Conservation (phyloP, 2,888 invertebrate species). For the Spodoptera exigua region DNA sequence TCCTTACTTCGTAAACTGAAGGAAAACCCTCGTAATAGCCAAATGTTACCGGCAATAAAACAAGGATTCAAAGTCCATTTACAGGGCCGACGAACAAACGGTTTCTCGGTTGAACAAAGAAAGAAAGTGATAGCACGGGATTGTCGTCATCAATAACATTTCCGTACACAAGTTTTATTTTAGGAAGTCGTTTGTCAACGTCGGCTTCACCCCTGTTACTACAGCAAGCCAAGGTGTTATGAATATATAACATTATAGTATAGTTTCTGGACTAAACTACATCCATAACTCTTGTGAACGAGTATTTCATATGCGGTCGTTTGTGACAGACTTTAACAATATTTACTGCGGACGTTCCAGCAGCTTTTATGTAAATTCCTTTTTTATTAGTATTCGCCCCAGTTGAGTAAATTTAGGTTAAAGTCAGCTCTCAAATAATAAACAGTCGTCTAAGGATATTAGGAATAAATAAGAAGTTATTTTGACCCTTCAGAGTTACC, state of each 20-base stretch:
- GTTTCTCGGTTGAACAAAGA: constrained; percentile 31
- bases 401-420: constrained; percentile 37
- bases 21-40: constrained; percentile 25
- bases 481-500: constrained; percentile 15
- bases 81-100: constrained; percentile 38
- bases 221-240: constrained; percentile 50
- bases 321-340: constrained; percentile 48
- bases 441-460: constrained; percentile 48
- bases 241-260: constrained; percentile 50
- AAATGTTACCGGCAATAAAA: constrained; percentile 54
- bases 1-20: constrained; percentile 21
- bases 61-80: constrained; percentile 46
- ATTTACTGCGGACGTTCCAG: constrained; percentile 44
- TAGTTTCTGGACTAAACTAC: constrained; percentile 50
- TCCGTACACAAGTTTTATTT: constrained; percentile 50
- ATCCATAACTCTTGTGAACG: constrained; percentile 44
- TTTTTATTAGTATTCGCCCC: too few species aligned
- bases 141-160: constrained; percentile 55
- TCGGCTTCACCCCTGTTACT: constrained; percentile 32
- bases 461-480: constrained; percentile 46
- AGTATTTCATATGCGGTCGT: constrained; percentile 55
- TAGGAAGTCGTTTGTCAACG: constrained; percentile 55
- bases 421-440: constrained; percentile 32
- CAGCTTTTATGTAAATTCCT: constrained; percentile 39
- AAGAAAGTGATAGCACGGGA: constrained; percentile 44